Evolutionary conservation across 2,113 vertebrate genomes (phyloP).

Genomic region (Parotia lawesii): DNA sequence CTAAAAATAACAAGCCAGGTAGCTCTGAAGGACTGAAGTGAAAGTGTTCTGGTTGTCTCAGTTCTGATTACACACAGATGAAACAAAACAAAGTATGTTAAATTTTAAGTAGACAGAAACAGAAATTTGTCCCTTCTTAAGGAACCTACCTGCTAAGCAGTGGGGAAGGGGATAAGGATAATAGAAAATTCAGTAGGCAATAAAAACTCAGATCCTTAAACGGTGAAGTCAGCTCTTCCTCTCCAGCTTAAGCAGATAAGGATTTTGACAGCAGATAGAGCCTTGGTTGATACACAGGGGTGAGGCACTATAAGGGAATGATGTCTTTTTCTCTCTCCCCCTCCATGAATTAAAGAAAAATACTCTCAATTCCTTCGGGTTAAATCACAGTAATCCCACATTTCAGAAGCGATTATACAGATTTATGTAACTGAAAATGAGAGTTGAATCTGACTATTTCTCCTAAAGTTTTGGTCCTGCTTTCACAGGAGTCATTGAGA

Average conservation of each 20-base stretch:
- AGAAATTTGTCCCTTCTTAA: background rate
- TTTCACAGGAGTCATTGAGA: background rate
- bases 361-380: background rate
- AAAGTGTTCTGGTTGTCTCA: background rate
- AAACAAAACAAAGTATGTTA: background rate
- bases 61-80: background rate
- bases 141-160: background rate
- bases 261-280: constrained; percentile 14
- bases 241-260: constrained; percentile 50
- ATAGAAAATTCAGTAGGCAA: constrained; percentile 18
- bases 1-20: constrained; percentile 20
- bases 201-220: constrained; percentile 22
- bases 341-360: background rate
- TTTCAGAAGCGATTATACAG: background rate
- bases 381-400: background rate
- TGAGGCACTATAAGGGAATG: background rate
- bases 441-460: background rate
- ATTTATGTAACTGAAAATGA: background rate
- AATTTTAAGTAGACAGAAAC: background rate
- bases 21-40: background rate
- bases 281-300: background rate
- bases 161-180: background rate
- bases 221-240: constrained; percentile 46
- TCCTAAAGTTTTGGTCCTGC: background rate
- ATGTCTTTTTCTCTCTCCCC: background rate